Base-by-base conservation (phyloP, 2,888 invertebrate genomes). In the Plusia festucae region DNA sequence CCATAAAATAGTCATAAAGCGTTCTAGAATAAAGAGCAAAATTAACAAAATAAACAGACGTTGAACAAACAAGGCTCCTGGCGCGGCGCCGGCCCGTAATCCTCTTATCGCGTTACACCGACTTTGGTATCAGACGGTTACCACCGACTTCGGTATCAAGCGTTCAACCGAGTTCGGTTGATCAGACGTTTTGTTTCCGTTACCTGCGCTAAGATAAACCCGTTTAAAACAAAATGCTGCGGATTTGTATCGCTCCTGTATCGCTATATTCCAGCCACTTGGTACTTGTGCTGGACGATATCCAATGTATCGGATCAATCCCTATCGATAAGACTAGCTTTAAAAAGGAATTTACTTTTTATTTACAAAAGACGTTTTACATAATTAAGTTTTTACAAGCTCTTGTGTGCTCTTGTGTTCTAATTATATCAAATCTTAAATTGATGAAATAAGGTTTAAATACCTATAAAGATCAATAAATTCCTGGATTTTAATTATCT, bases 101-200 rank as follows among this genome's bases (percentile, higher is more conserved):
- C 89, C 89, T 80, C 88, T 91, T 91, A 91, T 89, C 90, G 75
- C 82, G 75, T 83, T 81, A 85, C 81, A 82, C 85, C 85, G 85
- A 77, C 76, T 76, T 77, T 76, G 78, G 81, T 79, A 34, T 34
- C 34, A 34, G 34, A 34, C 34, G 34, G 34, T 30, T 30, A 30
- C 30, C 30, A 30, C 30, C 30, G 30, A 30, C 30, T 34, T 34
- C 5, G 34, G 15, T 34, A 34, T 34, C 34, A 34, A 13, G 3
- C 34, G 34, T 40, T n/a, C 40, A 81, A 82, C 85, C 85, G 85
- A 77, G 76, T 76, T 78, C 76, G 79, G 81, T 80, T 84, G 85
- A 87, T 87, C 87, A 79, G 80, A 77, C 83, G 81, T 73, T 85
- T 85, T 82, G 81, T 73, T 85, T 86, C 87, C 84, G 82, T 78